phyloP scores from a whole-genome alignment of 2,113 vertebrate genomes.

The Marmota flaviventris region DNA sequence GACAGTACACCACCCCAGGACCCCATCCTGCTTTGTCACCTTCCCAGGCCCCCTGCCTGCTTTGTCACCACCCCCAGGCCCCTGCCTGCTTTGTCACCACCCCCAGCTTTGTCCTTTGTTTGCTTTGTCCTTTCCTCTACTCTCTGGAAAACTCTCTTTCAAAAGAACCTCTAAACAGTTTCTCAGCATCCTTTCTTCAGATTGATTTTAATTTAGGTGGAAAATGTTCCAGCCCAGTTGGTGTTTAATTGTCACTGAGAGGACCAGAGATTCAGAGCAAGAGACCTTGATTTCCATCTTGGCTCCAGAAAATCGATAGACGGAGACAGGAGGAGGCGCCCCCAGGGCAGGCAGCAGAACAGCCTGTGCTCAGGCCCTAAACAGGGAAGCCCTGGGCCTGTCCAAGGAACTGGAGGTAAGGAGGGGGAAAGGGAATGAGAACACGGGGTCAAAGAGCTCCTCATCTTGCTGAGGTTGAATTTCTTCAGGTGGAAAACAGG shows the following conservation, averaged over 20 bases:
- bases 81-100: not conserved
- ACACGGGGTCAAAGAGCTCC: fast-evolving
- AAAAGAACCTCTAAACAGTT: not conserved
- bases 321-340: not conserved
- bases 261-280: not conserved
- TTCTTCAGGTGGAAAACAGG: not conserved
- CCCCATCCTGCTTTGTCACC: not conserved
- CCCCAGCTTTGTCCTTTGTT: no score
- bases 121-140: not conserved
- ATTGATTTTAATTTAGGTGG: not conserved
- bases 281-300: not conserved
- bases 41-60: no score
- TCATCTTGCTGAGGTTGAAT: not conserved
- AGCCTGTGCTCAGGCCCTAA: fast-evolving
- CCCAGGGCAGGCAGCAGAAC: not conserved
- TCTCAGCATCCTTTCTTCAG: not conserved
- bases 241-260: not conserved
- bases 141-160: not conserved
- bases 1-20: no score
- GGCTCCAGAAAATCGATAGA: not conserved
- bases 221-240: not conserved
- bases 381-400: fast-evolving
- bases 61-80: not conserved
- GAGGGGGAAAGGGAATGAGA: fast-evolving
- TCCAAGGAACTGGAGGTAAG: not conserved